Conservation (phyloP, 2,113 vertebrate genomes). For the Antechinus stuartii region DNA sequence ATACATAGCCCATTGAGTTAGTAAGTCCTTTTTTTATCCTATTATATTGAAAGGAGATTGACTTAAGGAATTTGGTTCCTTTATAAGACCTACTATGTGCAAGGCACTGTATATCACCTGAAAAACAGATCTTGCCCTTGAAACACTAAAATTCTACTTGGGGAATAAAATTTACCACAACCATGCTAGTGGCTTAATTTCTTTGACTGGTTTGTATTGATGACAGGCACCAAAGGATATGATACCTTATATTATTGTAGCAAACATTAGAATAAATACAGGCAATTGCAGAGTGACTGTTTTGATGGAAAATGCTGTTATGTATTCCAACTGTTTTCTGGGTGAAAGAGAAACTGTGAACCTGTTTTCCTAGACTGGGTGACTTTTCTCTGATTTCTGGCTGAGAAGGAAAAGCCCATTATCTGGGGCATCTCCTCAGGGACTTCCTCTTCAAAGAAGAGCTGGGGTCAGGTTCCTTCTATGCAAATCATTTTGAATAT, state of each 20-base stretch:
- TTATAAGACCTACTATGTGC: background rate
- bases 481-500: slow-evolving; percentile 79
- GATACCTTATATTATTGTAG: accelerated
- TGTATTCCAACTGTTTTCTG: background rate
- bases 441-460: slow-evolving; percentile 69
- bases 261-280: background rate
- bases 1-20: background rate
- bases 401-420: slow-evolving; percentile 58
- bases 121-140: background rate
- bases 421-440: slow-evolving; percentile 71
- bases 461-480: slow-evolving; percentile 75
- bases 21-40: too few relatives aligned
- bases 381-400: slow-evolving; percentile 46
- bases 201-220: background rate
- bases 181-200: background rate
- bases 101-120: background rate
- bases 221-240: background rate
- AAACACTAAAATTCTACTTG: background rate
- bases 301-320: accelerated
- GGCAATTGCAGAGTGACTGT: accelerated
- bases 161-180: background rate
- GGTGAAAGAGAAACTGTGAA: slow-evolving; percentile 60
- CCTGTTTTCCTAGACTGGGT: slow-evolving; percentile 58
- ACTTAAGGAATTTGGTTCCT: background rate
- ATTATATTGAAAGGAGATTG: background rate